Conservation (phyloP, 2,113 vertebrate species). For the Copsychus sechellarum region DNA sequence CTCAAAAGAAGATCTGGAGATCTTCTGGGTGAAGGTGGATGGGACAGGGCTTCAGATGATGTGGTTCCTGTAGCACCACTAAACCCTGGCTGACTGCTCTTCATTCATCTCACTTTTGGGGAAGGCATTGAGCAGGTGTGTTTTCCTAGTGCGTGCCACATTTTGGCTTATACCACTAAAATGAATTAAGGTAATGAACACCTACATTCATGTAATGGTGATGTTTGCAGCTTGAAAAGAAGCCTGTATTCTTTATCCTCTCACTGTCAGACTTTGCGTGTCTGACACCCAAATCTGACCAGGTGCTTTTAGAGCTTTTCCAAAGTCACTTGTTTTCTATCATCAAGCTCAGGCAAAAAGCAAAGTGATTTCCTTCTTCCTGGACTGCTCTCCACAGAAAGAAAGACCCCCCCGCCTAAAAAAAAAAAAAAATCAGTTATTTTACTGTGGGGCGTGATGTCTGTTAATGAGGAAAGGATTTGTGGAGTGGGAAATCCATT, state of each 20-base stretch:
- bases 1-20: background rate
- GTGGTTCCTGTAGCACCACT: background rate
- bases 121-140: accelerated
- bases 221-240: background rate
- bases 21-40: background rate
- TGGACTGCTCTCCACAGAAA: background rate
- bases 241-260: background rate
- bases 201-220: background rate
- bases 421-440: accelerated
- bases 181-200: background rate
- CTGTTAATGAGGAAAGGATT: background rate
- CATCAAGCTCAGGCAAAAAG: background rate
- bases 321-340: background rate
- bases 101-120: background rate
- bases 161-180: background rate
- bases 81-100: background rate
- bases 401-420: background rate
- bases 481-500: background rate
- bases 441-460: accelerated
- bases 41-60: background rate
- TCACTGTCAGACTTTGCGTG: background rate
- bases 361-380: background rate
- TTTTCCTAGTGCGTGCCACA: background rate
- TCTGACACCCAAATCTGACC: background rate
- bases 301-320: background rate